Base-by-base conservation (phyloP, 2,888 invertebrate species). In the Cerastis leucographa region DNA sequence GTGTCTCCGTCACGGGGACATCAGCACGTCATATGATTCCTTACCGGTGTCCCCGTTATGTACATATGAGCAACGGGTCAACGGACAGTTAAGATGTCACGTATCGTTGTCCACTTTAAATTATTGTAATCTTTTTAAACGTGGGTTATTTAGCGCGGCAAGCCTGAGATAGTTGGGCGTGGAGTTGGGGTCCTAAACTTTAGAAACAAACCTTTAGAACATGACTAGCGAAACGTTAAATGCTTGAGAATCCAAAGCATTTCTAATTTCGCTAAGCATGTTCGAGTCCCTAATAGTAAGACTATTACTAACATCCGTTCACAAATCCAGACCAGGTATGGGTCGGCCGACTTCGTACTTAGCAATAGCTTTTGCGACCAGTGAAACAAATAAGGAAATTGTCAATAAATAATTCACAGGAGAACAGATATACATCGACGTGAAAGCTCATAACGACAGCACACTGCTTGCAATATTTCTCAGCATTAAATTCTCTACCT, bases 381-480 rank as follows among this genome's bases (percentile, higher is more conserved):
- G 12, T 14, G 54, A 56, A 25, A 56, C 56, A 56, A 14, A 61
- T 17, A 29, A 29, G 14, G 1, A 42, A 40, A 40, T 40, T 42
- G 12, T 7, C 7, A n/a, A 64, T 44, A 25, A 25, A 64, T 42
- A 64, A 42, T 44, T 42, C 42, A 42, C 42, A 42, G 64, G 7
- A 62, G 8, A 3, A 62, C 62, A 29, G 1, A 40, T n/a, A n/a
- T 14, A n/a, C 40, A n/a, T 62, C 12, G 40, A 62, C 22, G 2
- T 62, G 2, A 62, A 42, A 14, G 9, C 2, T n/a, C 71, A 17
- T 12, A n/a, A n/a, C n/a, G 6, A 9, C 42, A 35, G 5, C 9
- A 5, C 17, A 49, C 44, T 11, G 71, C 71, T 51, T 80, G 80
- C 61, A 80, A 80, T 44, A 40, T 46, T 77, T 80, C 80, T 54